Evolutionary conservation across 2,888 invertebrate genomes (phyloP), one percentile per base, ranked within the genome.

Genomic region (Aphelenchoides bicaudatus): DNA sequence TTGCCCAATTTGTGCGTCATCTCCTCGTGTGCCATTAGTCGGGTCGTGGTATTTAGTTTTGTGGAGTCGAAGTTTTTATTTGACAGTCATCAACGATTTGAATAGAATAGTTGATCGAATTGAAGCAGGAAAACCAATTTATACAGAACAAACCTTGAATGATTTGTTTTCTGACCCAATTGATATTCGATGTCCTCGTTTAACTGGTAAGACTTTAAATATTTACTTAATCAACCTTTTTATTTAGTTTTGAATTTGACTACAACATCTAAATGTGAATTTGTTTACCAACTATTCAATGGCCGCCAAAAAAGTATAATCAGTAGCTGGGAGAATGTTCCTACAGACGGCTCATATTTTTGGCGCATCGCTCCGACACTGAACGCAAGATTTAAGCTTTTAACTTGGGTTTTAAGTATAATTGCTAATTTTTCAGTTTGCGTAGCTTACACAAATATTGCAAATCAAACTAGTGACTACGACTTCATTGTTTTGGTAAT

Each of bases 31-130:
- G 6, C n/a, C 47, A 1, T 23, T 63, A 25, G 60, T 64, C 23
- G 65, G 65, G 25, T 54, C 67, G 10, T 65, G 65, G 65, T 50
- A 64, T 30, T 39, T 67, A 3, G 51, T 58, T 19, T 31, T 65
- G 4, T 68, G 67, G 63, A 51, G 43, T n/a, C 34, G 62, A 10
- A 58, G 62, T 34, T 65, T 65, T 34, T 53, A 39, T 21, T 37
- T 64, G 5, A 63, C 48, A 10, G 54, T 58, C n/a, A 25, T 65
- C 13, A 29, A 49, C 34, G 62, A 65, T 46, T 31, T 65, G 46
- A 53, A 68, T 29, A 25, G 27, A 19, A 38, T 58, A 8, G 67
- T 65, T 38, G 65, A 65, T 39, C 47, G 43, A 39, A 47, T 65
- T 29, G 58, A 23, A 21, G 39, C 48, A 3, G 52, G 54, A 28